Evolutionary conservation across 1,140 invertebrate species (phyloP), one percentile per base, ranked within the genome.

Genomic region (Drosophila simulans): DNA sequence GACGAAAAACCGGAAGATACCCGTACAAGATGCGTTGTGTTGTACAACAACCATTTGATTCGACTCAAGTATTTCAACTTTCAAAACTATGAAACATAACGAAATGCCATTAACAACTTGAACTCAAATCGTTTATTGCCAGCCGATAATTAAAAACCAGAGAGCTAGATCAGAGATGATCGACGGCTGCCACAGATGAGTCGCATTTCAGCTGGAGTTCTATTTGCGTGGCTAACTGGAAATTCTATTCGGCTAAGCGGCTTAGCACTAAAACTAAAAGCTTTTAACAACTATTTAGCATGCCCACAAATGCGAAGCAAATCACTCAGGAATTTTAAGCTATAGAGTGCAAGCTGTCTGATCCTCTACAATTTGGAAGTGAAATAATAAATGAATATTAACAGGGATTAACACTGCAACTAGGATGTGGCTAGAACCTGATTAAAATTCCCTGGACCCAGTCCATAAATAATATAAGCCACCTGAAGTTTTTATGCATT

Each of bases 51-150:
- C 31, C 48, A 77, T 88, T 79, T 46, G 63, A 71, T 55, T 69
- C 60, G 74, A 48, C 72, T 88, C 84, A 88, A 88, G 83, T 89
- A 83, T 88, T 88, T 88, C 84, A 88, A 88, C 83, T 88, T 88
- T 88, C 79, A 81, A 81, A 86, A 77, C 48, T 74, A 77, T 62
- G 49, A 71, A 45, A 60, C 52, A 79, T 68, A 68, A 73, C 62
- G 51, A 78, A 70, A 74, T 68, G 63, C 69, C 69, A 80, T 80
- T 63, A 74, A 52, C 73, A 70, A 77, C 69, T 65, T 58, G 49
- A 78, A 62, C 70, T 64, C 34, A 80, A 64, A 71, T 82, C 68
- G 68, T 65, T 77, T 74, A 74, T 82, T 60, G 76, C 58, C 58
- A 54, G 60, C 45, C 58, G 54, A 64, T 82, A 82, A 73, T 77